phyloP scores from a whole-genome alignment of 2,113 vertebrate species.

The Orientallactaga bullata region DNA sequence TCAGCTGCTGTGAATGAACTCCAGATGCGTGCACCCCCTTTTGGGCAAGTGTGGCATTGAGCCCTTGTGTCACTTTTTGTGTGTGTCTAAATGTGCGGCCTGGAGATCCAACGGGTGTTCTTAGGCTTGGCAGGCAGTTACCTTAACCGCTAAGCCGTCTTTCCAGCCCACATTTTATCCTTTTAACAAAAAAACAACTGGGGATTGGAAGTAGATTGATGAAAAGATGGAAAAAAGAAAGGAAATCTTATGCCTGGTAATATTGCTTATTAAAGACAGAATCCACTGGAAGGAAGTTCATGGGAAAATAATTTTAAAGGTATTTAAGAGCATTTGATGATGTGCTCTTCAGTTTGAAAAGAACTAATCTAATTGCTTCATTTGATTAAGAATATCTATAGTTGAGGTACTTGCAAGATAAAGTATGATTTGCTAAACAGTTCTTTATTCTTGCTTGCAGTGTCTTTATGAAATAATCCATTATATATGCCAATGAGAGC shows the following conservation, averaged over 20 bases:
- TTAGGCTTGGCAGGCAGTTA: too few species aligned
- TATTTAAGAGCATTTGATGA: conserved; percentile 19
- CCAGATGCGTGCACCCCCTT: too few species aligned
- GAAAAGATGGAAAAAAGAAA: conserved; percentile 38
- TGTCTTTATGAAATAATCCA: conserved; percentile 35
- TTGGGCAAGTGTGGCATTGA: too few species aligned
- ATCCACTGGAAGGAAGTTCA: conserved; percentile 29
- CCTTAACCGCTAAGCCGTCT: too few species aligned
- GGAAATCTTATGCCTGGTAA: background rate
- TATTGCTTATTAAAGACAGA: background rate
- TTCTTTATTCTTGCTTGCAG: conserved; percentile 48
- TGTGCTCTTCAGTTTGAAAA: conserved; percentile 27
- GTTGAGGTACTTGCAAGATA: background rate
- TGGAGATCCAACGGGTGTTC: too few species aligned
- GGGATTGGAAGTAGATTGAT: conserved; percentile 11
- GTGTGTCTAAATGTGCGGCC: too few species aligned
- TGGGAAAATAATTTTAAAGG: conserved; percentile 45
- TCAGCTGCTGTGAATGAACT: too few species aligned
- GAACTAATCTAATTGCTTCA: conserved; percentile 35
- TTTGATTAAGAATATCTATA: conserved; percentile 60
- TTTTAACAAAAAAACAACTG: background rate
- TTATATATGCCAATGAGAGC: background rate
- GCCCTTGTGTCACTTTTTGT: too few species aligned
- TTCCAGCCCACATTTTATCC: conserved; percentile 24
- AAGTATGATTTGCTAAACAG: conserved; percentile 22